A percentile compares a stretch with the other conserved stretches of the same genome.
phyloP scores from a whole-genome alignment of 2,888 invertebrate species.

The Rhagophthalmus giganteus region DNA sequence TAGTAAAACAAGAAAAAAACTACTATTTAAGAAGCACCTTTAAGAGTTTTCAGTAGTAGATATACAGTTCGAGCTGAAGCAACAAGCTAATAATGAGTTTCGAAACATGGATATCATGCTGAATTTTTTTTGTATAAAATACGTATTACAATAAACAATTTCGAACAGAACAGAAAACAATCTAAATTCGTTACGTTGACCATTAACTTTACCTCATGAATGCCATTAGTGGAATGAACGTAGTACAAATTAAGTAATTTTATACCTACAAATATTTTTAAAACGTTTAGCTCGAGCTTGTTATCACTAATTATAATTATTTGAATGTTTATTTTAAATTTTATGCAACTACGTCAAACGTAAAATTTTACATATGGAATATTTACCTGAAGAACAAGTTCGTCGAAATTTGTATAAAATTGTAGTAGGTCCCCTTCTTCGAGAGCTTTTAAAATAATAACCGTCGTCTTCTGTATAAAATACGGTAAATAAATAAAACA shows the following conservation, averaged over 20 bases:
- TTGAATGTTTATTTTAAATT: neutral
- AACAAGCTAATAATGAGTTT: constrained; percentile 16
- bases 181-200: too few relatives aligned
- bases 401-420: too few relatives aligned
- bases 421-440: neutral
- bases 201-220: constrained; percentile 2
- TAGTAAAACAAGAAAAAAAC: too few relatives aligned
- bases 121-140: too few relatives aligned
- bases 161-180: constrained; percentile 1
- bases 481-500: constrained; percentile 14
- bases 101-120: constrained; percentile 4
- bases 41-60: too few relatives aligned
- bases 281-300: too few relatives aligned
- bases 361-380: neutral
- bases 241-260: constrained; percentile 2
- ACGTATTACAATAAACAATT: too few relatives aligned
- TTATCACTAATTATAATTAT: neutral
- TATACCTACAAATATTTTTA: too few relatives aligned
- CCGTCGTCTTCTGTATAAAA: constrained; percentile 10
- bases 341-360: neutral
- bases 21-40: too few relatives aligned
- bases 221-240: constrained; percentile 8
- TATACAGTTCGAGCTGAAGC: constrained; percentile 10
- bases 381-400: too few relatives aligned
- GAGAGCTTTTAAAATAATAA: constrained; percentile 11